A percentile compares a stretch with the other conserved stretches of the same genome.
These are phyloP conservation scores for Pan paniscus DNA, from an alignment of 2,113 vertebrate species.

Conservation along the genomic window DNA sequence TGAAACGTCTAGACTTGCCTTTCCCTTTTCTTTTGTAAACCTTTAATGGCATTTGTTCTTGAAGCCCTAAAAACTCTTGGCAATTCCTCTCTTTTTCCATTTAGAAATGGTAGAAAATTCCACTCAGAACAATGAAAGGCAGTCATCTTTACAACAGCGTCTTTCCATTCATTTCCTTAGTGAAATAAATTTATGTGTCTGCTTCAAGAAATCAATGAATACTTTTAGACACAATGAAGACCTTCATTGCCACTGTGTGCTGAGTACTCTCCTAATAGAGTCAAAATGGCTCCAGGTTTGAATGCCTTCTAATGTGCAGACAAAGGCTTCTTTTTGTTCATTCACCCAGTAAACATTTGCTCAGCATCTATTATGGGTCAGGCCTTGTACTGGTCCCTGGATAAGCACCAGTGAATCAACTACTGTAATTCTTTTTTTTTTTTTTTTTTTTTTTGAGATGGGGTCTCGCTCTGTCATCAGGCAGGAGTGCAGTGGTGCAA, in stretches of 20 bases:
- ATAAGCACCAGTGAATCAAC: background rate
- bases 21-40: background rate
- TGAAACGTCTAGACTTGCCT: background rate
- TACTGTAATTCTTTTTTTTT: too few relatives aligned
- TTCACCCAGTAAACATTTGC: background rate
- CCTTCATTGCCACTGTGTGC: background rate
- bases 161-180: background rate
- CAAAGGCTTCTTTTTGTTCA: background rate
- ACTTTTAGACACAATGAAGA: background rate
- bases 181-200: constrained; percentile 20
- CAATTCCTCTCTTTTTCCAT: background rate
- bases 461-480: too few relatives aligned
- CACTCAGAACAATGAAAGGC: background rate
- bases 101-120: background rate
- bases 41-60: background rate
- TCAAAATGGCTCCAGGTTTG: background rate
- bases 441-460: too few relatives aligned
- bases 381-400: background rate
- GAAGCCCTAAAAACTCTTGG: background rate
- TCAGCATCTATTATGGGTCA: background rate
- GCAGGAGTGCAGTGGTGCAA: too few relatives aligned
- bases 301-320: background rate
- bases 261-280: background rate
- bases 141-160: background rate
- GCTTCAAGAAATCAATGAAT: background rate